phyloP scores from a whole-genome alignment of 1,140 invertebrate species.

The Zaprionus tsacasi region DNA sequence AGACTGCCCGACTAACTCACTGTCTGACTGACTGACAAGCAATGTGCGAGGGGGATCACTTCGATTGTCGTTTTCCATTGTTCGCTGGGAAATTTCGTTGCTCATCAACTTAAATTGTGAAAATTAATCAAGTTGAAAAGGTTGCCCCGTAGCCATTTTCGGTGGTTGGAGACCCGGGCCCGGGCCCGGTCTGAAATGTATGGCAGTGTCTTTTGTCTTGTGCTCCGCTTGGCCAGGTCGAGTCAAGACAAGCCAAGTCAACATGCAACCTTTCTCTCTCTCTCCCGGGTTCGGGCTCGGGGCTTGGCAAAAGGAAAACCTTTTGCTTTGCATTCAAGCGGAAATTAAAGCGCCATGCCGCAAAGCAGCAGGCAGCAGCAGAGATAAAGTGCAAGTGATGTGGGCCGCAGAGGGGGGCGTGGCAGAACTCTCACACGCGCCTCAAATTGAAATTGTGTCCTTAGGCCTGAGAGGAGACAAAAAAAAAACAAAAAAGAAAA shows the following conservation, averaged over 20 bases:
- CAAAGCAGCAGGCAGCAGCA: conserved; percentile 3
- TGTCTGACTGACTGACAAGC: conserved; percentile 8
- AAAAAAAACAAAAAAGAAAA: conserved; percentile 28
- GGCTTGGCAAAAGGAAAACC: conserved; percentile 45
- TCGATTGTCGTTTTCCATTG: conserved; percentile 31
- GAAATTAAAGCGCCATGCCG: conserved; percentile 65
- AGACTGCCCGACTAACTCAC: conserved; percentile 14
- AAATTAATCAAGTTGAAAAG: conserved; percentile 82
- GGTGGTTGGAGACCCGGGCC: background rate
- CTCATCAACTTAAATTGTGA: conserved; percentile 81
- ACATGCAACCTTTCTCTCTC: conserved; percentile 62
- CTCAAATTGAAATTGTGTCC: conserved; percentile 69
- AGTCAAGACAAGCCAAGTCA: conserved; percentile 54
- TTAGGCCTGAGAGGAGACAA: conserved; percentile 48
- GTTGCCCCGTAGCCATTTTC: conserved; percentile 51
- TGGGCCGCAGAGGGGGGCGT: background rate
- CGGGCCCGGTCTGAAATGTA: conserved; percentile 12
- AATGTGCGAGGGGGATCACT: conserved; percentile 4
- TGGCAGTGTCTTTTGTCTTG: conserved; percentile 57
- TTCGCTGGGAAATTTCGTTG: conserved; percentile 58
- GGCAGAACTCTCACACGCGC: conserved; percentile 42
- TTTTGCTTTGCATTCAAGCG: conserved; percentile 79
- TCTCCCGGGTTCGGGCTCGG: background rate
- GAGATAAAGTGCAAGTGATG: background rate
- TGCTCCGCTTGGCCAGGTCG: conserved; percentile 55